Base-by-base conservation (phyloP, 2,888 invertebrate genomes). In the Ellobium chinense region DNA sequence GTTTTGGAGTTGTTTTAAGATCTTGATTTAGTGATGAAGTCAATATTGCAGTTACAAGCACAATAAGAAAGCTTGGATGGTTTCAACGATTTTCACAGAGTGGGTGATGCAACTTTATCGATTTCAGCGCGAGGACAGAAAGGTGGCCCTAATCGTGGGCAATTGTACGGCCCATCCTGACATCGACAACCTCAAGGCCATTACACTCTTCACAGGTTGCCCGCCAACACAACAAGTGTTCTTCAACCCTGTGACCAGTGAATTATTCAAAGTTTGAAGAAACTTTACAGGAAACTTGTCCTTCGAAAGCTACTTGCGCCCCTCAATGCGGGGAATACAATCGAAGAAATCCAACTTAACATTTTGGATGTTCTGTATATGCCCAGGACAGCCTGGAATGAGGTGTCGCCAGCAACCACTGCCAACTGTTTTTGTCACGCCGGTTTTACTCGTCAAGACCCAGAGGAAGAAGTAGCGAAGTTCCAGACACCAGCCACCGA, bases 191-290 rank as follows among this genome's bases (percentile, higher is more conserved):
- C 68, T 87, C 24, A 82, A 78, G 63, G 68, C 76, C 18, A 70
- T 85, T 4, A 73, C 70, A 34, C 58, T 88, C 14, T 70, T 85
- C 24, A n/a, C n/a, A 87, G 85, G 62, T 83, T 88, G 29, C 86
- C 86, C 21, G 84, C 87, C 12, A 87, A 87, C 74, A 84, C 86
- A 14, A 87, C 88, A 87, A 58, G 87, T 87, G 60, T 46, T 18
- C 46, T 46, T 46, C 46, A 46, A 46, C 46, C 46, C 18, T 46
- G 46, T 18, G 46, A 46, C 46, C 46, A 46, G 46, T 7, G 46
- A 46, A 46, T 46, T 46, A 46, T 46, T 46, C 9, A 7, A 18
- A 12, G 9, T 7, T 18, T 46, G 46, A 46, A 46, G 46, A 7
- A 46, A 46, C 18, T 12, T 18, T 46, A 46, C 18, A 46, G 46